These are phyloP conservation scores for Theonella swinhoei DNA, from an alignment of 37 sponge, comb jelly and placozoan species.

Conservation along the genomic window DNA sequence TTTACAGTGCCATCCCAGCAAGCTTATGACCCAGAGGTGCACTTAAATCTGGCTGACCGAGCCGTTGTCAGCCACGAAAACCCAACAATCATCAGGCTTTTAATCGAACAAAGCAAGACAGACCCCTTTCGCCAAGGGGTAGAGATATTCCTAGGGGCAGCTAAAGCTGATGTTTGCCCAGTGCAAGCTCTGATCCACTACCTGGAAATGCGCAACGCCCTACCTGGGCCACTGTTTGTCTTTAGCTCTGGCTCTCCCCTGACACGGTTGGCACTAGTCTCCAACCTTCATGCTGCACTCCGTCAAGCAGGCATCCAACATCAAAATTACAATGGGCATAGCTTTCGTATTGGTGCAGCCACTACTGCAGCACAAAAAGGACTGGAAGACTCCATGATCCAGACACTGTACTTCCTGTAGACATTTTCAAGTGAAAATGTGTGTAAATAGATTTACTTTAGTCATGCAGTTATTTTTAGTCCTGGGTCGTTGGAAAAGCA, in stretches of 20 bases:
- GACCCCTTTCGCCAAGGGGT: conserved; percentile 51
- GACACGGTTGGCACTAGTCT: conserved; percentile 19
- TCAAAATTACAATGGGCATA: conserved; percentile 28
- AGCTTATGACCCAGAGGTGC: not conserved
- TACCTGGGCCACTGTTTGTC: conserved; percentile 29
- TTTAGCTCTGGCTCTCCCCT: conserved; percentile 8
- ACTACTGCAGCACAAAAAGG: conserved; percentile 32
- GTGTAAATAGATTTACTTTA: no score
- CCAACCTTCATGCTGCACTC: conserved; percentile 2
- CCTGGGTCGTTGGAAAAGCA: conserved; percentile 35
- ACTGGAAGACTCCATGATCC: conserved; percentile 18
- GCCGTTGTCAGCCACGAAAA: conserved; percentile 21
- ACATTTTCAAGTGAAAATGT: no score
- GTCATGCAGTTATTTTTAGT: no score
- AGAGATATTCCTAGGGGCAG: conserved; percentile 12
- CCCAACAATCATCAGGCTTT: conserved; percentile 12
- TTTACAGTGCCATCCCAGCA: conserved; percentile 23
- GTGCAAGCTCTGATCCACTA: conserved; percentile 28
- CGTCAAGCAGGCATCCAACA: not conserved
- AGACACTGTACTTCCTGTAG: no score
- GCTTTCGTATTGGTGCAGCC: conserved; percentile 49
- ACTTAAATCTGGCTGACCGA: conserved; percentile 14
- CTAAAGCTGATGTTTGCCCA: conserved; percentile 37
- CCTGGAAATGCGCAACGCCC: conserved; percentile 12
- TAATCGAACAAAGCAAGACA: conserved; percentile 47